Percentiles rank a stretch among this genome's conserved stretches.
These are phyloP conservation scores for Nilaparvata lugens DNA, from an alignment of 1,140 invertebrate species.

Conservation along the genomic window DNA sequence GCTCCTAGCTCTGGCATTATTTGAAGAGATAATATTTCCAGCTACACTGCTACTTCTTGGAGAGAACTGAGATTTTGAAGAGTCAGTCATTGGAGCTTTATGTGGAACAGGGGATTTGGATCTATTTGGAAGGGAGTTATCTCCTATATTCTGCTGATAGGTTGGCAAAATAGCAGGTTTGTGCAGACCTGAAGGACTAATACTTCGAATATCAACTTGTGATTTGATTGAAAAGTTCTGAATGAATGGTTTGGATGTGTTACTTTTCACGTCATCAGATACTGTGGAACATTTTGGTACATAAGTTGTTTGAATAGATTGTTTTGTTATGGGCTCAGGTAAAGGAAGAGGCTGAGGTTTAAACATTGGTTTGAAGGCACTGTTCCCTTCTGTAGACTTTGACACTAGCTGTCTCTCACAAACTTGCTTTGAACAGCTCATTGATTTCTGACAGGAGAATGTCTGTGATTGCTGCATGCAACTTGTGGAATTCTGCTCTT, in stretches of 20 bases:
- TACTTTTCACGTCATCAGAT: conserved; percentile 32
- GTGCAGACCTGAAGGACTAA: conserved; percentile 26
- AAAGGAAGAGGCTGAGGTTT: neutral
- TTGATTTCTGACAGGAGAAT: neutral
- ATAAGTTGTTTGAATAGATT: neutral
- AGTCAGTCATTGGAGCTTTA: conserved; percentile 17
- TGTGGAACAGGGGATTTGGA: conserved; percentile 18
- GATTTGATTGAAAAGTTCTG: too few relatives aligned
- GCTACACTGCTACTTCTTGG: neutral
- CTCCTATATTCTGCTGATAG: conserved; percentile 49
- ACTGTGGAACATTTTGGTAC: conserved; percentile 32
- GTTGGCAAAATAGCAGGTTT: conserved; percentile 36
- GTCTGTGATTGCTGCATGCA: conserved; percentile 32
- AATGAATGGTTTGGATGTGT: neutral
- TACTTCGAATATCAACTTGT: neutral
- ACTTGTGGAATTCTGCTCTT: neutral
- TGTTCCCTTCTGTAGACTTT: neutral
- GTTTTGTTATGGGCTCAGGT: neutral
- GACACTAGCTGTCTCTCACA: too few relatives aligned
- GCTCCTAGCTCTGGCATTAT: neutral
- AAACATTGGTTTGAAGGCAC: conserved; percentile 9
- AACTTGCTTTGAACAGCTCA: too few relatives aligned
- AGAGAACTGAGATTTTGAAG: neutral
- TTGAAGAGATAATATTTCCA: neutral
- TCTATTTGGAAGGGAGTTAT: conserved; percentile 27